Conservation (phyloP, 2,113 vertebrate genomes). For the Tragelaphus buxtoni region DNA sequence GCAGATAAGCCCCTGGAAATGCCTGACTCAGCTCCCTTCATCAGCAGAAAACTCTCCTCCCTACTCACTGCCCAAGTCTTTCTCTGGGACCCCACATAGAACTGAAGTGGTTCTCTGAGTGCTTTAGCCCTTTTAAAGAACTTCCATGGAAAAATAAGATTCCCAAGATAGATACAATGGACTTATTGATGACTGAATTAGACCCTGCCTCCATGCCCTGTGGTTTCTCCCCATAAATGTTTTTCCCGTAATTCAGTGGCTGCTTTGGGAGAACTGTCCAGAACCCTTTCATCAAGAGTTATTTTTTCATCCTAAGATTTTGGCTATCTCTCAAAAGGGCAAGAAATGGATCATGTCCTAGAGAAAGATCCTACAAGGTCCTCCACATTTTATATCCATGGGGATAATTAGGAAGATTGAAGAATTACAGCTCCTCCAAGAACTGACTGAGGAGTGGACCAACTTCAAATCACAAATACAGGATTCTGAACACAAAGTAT, state of each 20-base stretch:
- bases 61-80: neutral
- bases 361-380: neutral
- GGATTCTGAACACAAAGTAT: neutral
- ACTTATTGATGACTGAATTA: neutral
- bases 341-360: neutral
- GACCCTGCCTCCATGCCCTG: neutral
- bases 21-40: neutral
- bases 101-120: neutral
- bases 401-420: slow-evolving; percentile 17
- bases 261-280: neutral
- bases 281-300: neutral
- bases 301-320: slow-evolving; percentile 31
- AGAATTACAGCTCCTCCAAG: neutral
- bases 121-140: neutral
- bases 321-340: neutral
- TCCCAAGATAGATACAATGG: slow-evolving; percentile 19
- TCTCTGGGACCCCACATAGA: neutral
- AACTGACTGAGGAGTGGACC: neutral
- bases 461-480: slow-evolving; percentile 10
- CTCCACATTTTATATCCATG: neutral
- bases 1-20: neutral
- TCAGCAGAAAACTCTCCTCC: neutral
- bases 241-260: neutral
- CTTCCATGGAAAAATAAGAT: slow-evolving; percentile 13
- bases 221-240: slow-evolving; percentile 8